Conservation (phyloP, 2,113 vertebrate genomes). For the Chloroceryle aenea region DNA sequence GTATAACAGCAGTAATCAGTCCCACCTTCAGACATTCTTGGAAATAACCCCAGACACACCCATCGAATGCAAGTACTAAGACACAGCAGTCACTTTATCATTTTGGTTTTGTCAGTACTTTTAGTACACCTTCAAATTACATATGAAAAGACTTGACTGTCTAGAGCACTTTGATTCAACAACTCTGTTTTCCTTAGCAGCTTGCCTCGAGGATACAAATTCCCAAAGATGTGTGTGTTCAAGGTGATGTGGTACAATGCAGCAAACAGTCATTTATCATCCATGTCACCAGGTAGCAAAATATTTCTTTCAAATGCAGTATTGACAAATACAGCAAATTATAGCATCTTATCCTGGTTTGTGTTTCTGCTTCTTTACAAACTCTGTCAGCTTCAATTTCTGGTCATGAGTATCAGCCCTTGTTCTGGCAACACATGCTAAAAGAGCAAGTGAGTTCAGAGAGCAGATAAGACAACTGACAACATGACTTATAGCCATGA, state of each 20-base stretch:
- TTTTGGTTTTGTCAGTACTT: conserved; percentile 29
- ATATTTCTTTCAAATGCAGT: neutral
- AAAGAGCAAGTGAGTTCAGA: conserved; percentile 13
- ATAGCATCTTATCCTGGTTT: neutral
- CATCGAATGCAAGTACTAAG: neutral
- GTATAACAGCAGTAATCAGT: neutral
- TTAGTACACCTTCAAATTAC: neutral
- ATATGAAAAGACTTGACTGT: neutral
- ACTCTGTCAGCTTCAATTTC: conserved; percentile 26
- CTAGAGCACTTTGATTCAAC: conserved; percentile 5
- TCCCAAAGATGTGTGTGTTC: neutral
- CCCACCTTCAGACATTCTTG: conserved; percentile 9
- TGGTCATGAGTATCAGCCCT: conserved; percentile 9
- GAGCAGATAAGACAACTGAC: conserved; percentile 15
- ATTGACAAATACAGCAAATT: conserved; percentile 24
- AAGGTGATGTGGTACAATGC: neutral
- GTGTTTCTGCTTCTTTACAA: neutral
- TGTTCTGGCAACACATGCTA: neutral
- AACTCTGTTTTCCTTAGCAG: conserved; percentile 20
- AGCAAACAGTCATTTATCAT: conserved; percentile 37
- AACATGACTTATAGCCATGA: conserved; percentile 2
- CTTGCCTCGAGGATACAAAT: conserved; percentile 28
- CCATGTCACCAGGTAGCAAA: neutral
- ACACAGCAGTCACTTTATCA: neutral
- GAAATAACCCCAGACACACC: conserved; percentile 31